Percentiles rank a stretch among this genome's conserved stretches.
Evolutionary conservation across 2,113 vertebrate species (phyloP).

Genomic region (Cyprinodon variegatus): DNA sequence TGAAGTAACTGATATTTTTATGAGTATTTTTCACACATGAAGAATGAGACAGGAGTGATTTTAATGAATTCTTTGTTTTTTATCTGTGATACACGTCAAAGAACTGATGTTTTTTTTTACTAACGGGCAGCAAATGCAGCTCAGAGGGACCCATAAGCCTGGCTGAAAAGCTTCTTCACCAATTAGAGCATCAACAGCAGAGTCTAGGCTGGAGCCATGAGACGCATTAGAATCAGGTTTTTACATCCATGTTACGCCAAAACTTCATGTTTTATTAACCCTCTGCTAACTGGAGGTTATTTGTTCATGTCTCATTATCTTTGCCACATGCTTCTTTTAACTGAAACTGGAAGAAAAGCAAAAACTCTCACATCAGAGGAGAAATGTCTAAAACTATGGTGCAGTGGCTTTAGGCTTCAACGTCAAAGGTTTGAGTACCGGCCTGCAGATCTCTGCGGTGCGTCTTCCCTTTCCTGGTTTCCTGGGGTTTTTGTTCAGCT

Average conservation of each 20-base stretch:
- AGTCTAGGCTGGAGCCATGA: not conserved
- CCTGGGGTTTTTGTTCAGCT: no score
- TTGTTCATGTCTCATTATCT: not conserved
- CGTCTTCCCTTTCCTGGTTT: no score
- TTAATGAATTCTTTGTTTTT: slow-evolving; percentile 10
- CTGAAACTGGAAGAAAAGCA: not conserved
- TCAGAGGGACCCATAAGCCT: slow-evolving; percentile 12
- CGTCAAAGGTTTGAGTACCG: no score
- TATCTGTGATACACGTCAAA: not conserved
- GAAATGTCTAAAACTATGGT: no score
- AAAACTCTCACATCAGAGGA: not conserved
- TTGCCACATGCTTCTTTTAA: not conserved
- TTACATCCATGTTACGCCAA: not conserved
- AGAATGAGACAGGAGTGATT: not conserved
- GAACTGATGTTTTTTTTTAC: slow-evolving; percentile 8
- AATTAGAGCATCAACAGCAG: not conserved
- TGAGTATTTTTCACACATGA: no score
- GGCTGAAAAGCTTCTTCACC: not conserved
- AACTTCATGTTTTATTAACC: slow-evolving; percentile 10
- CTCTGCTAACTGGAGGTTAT: not conserved
- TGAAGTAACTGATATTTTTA: no score
- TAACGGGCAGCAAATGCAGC: not conserved
- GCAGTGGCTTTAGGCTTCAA: no score
- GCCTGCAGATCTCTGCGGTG: no score
- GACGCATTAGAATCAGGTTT: not conserved